Conservation (phyloP, 2,797 vertebrate species). For the Clamator glandarius region DNA sequence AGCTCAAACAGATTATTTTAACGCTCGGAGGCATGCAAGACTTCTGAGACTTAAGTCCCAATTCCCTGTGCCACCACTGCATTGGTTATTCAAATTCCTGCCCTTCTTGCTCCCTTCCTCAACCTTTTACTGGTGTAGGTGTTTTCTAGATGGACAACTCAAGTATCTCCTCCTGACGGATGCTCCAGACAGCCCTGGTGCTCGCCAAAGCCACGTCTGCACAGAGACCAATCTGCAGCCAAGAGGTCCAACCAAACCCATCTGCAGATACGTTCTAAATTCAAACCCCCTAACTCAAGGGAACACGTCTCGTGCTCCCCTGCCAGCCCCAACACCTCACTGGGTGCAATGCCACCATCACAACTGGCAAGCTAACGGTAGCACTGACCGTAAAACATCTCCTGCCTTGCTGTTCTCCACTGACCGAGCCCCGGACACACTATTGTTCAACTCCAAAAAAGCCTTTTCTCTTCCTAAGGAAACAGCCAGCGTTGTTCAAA, state of each 20-base stretch:
- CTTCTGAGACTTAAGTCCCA: not conserved
- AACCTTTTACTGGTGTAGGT: not conserved
- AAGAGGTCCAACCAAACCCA: not conserved
- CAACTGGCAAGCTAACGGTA: not conserved
- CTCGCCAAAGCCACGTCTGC: fast-evolving
- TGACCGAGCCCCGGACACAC: fast-evolving
- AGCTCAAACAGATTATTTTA: not conserved
- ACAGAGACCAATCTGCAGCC: not conserved
- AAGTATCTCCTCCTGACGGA: fast-evolving
- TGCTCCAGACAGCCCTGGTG: fast-evolving
- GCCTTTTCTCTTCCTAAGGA: constrained; percentile 29
- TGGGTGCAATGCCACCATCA: not conserved
- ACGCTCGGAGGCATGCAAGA: not conserved
- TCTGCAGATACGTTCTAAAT: fast-evolving
- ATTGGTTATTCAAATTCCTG: not conserved
- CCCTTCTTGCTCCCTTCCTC: not conserved
- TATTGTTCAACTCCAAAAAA: not conserved
- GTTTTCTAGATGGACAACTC: not conserved
- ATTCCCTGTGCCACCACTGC: fast-evolving
- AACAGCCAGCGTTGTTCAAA: not conserved
- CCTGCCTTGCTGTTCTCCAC: not conserved
- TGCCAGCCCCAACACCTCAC: not conserved
- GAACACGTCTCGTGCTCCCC: fast-evolving
- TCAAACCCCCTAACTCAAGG: too few species aligned
- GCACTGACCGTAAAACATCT: not conserved